A percentile compares a stretch with the other conserved stretches of the same genome.
phyloP scores from a whole-genome alignment of 2,113 vertebrate species.

The Nothocercus nigrocapillus region DNA sequence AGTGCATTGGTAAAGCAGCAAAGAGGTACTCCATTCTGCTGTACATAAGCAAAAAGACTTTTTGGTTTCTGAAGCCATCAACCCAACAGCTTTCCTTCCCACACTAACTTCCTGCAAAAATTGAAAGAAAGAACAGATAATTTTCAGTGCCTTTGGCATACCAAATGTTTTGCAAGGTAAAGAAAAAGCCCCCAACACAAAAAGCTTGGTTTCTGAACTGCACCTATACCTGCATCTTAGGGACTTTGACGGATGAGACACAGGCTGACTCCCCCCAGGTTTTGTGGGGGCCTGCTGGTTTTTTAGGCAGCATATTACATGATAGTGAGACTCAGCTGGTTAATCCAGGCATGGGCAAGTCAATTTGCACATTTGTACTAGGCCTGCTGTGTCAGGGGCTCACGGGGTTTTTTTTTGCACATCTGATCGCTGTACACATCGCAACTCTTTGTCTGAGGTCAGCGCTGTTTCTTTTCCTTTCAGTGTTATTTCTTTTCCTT shows the following conservation, averaged over 20 bases:
- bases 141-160: not conserved
- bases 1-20: not conserved
- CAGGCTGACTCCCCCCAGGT: not conserved
- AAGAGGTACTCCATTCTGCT: not conserved
- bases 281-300: not conserved
- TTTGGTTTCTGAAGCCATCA: not conserved
- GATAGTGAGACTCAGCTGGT: not conserved
- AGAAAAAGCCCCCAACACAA: not conserved
- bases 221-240: fast-evolving
- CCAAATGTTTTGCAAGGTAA: not conserved
- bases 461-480: not conserved
- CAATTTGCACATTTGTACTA: not conserved
- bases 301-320: not conserved
- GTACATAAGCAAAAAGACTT: not conserved
- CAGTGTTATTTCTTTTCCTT: not conserved
- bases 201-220: not conserved
- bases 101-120: not conserved
- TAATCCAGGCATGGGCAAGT: not conserved
- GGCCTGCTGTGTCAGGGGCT: not conserved
- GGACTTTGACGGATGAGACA: not conserved
- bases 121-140: not conserved
- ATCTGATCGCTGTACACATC: not conserved
- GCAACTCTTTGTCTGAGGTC: not conserved
- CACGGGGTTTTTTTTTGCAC: not conserved
- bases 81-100: not conserved